Evolutionary conservation across 2,888 invertebrate genomes (phyloP), one percentile per base, ranked within the genome.

Genomic region (Pyrgus malvae): DNA sequence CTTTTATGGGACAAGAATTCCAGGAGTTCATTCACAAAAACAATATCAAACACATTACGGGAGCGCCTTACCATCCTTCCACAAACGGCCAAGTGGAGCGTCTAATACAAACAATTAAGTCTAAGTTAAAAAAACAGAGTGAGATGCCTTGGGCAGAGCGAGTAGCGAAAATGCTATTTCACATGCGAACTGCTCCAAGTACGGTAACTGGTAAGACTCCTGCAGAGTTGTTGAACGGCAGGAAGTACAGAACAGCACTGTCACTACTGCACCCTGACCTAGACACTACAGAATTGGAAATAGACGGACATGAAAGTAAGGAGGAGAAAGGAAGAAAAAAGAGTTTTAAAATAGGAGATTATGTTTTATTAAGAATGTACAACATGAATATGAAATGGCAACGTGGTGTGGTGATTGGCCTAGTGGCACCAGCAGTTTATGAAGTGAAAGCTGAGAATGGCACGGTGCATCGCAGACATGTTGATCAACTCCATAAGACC

Each of bases 1-100:
- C 54, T 5, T 60, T 64, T 40, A 46, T 46, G 12, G 60, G 57
- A 7, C 49, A 23, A 21, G 62, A 64, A 48, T 56, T 58, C 38
- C 44, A 62, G 38, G 33, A 49, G 7, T 64, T 61, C 49, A 4
- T 61, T 2, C 4, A 48, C 8, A 33, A 48, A 0, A 59, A 57
- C 51, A 51, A 51, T 6, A 60, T 62, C 17, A 35, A 33, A 17
- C 60, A 62, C 12, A n/a, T 60, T 1, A 51, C 40, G 0, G 48
- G 54, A 9, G 25, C 51, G 6, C 64, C 62, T 11, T 61, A 61
- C 23, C 60, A 62, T 25, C 62, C 62, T 0, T 48, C 60, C 2
- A 56, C 61, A 7, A 62, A 63, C 46, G 61, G 63, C 0, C 50
- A 57, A 14, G 57, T 57, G 3, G 61, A 62, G 31, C 46, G 60